Evolutionary conservation across 2,888 invertebrate species (phyloP).

Genomic region (Eristalinus aeneus): DNA sequence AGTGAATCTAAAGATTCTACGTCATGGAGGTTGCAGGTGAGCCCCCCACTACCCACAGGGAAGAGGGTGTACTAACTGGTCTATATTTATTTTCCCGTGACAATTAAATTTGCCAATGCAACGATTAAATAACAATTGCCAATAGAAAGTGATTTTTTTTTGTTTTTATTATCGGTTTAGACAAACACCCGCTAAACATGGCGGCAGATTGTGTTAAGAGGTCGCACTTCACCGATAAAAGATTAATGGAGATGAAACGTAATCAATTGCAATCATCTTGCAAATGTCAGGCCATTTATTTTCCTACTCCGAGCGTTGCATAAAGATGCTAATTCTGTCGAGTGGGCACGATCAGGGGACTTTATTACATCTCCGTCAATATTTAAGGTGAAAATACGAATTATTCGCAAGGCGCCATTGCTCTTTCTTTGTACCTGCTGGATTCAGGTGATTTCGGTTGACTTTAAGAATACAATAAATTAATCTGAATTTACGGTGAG

Average conservation of each 20-base stretch:
- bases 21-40: conserved; percentile 67
- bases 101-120: neutral
- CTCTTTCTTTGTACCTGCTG: neutral
- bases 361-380: neutral
- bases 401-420: neutral
- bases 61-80: neutral
- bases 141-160: conserved; percentile 1
- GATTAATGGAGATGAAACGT: no score
- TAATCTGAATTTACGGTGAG: neutral
- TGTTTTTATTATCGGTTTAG: neutral
- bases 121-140: conserved; percentile 3
- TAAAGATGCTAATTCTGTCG: neutral
- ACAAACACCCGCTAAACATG: neutral
- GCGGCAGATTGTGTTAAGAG: neutral
- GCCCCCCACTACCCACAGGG: neutral
- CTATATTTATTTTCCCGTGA: conserved; percentile 11
- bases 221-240: no score
- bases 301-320: neutral
- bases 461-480: neutral
- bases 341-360: neutral
- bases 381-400: neutral
- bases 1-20: neutral
- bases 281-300: neutral
- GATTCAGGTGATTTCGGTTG: neutral
- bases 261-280: neutral